Conservation (phyloP, 1,140 invertebrate species). For the Scaptomyza montana region DNA sequence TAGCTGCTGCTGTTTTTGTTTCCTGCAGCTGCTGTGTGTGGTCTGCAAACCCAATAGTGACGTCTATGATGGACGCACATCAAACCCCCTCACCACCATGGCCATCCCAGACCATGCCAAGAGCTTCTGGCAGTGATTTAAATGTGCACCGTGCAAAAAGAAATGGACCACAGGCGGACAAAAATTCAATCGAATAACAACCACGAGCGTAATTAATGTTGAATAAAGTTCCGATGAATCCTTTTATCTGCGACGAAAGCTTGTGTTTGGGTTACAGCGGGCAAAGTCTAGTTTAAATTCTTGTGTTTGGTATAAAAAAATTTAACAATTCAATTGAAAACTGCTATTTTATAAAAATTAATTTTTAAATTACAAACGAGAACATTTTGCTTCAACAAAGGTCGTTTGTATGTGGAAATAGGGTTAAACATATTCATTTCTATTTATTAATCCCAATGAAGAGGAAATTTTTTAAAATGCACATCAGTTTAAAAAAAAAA, state of each 20-base stretch:
- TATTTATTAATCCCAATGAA: too few species aligned
- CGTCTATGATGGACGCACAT: conserved; percentile 50
- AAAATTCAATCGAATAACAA: conserved; percentile 54
- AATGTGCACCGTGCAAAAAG: conserved; percentile 51
- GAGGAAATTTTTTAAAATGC: too few species aligned
- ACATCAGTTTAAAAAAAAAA: too few species aligned
- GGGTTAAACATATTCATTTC: too few species aligned
- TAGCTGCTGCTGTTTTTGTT: conserved; percentile 5
- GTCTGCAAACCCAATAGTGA: conserved; percentile 50
- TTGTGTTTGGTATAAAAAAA: not conserved
- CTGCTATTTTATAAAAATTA: too few species aligned
- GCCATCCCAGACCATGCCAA: conserved; percentile 10
- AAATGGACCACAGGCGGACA: conserved; percentile 39
- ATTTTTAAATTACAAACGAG: too few species aligned
- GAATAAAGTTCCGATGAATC: conserved; percentile 62
- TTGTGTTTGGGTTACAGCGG: not conserved
- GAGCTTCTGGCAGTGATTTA: conserved; percentile 68
- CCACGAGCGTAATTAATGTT: conserved; percentile 74
- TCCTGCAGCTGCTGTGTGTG: conserved; percentile 38
- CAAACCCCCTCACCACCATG: not conserved
- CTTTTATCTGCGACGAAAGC: conserved; percentile 42
- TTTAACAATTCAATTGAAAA: too few species aligned
- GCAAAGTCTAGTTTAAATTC: conserved; percentile 14
- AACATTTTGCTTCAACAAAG: too few species aligned
- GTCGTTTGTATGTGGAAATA: too few species aligned